These are phyloP conservation scores for Brachionus koreanus DNA, from an alignment of 1,140 invertebrate genomes.

Conservation along the genomic window DNA sequence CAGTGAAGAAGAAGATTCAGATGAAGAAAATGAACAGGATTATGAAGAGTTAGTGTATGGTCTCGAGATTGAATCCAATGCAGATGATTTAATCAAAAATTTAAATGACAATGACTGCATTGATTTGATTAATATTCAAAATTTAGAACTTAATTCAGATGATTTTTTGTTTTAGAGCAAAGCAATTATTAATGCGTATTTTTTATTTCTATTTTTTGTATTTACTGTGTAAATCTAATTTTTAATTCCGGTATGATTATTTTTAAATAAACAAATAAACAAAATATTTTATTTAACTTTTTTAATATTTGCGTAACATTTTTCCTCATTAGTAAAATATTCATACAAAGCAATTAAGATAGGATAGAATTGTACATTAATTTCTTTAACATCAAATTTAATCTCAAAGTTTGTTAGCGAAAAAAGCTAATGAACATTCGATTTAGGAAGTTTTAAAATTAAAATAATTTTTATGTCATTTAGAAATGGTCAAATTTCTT, in stretches of 20 bases:
- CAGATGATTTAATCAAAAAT: constrained; percentile 1
- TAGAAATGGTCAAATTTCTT: too few species aligned
- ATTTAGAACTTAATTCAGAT: constrained; percentile 14
- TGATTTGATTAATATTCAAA: neutral
- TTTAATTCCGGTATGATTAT: neutral
- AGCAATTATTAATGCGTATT: neutral
- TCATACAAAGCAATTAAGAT: too few species aligned
- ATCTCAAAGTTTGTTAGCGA: too few species aligned
- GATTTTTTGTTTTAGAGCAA: neutral
- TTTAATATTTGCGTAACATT: neutral
- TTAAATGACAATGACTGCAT: neutral
- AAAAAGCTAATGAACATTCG: too few species aligned
- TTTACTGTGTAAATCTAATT: neutral
- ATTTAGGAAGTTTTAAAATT: too few species aligned
- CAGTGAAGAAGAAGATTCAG: neutral
- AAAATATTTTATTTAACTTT: neutral
- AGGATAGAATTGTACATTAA: too few species aligned
- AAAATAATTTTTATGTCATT: too few species aligned
- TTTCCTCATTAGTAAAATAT: neutral
- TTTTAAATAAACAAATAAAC: neutral
- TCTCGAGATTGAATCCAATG: neutral
- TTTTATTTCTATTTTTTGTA: neutral
- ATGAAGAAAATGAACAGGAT: neutral
- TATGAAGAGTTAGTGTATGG: neutral
- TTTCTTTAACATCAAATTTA: too few species aligned